Percentiles rank a stretch among this genome's conserved stretches.
Evolutionary conservation across 2,113 vertebrate genomes (phyloP).

Genomic region (Periophthalmodon schlosseri): DNA sequence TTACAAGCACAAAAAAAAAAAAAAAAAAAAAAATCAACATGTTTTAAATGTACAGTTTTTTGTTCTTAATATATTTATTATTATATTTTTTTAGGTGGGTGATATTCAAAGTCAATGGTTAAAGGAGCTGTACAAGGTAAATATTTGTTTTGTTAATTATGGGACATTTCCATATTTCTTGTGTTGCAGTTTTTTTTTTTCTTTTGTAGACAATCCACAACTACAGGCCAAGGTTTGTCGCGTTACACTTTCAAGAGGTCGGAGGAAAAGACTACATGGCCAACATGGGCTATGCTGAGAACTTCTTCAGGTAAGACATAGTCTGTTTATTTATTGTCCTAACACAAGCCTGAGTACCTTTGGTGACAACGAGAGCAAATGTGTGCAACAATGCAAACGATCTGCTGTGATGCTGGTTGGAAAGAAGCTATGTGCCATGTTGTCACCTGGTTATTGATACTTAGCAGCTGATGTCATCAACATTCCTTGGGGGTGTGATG

Average conservation of each 20-base stretch:
- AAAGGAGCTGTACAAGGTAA: slow-evolving; percentile 77
- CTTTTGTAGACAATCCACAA: slow-evolving; percentile 68
- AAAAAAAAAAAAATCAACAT: neutral
- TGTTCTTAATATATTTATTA: slow-evolving; percentile 9
- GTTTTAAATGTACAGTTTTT: neutral
- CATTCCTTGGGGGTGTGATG: no score
- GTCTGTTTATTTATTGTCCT: neutral
- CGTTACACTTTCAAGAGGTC: slow-evolving; percentile 83
- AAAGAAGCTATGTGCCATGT: neutral
- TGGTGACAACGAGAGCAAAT: neutral
- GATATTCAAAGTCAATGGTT: slow-evolving; percentile 79
- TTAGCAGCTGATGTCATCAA: no score
- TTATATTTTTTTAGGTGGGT: slow-evolving; percentile 62
- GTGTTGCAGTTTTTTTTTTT: neutral
- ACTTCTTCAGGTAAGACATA: slow-evolving; percentile 73
- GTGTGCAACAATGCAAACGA: neutral
- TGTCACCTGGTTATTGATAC: neutral
- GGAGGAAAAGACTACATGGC: slow-evolving; percentile 81
- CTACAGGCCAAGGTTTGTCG: slow-evolving; percentile 76
- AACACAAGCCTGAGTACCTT: neutral
- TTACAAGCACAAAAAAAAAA: neutral
- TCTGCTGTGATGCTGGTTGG: no score
- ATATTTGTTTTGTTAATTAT: slow-evolving; percentile 11
- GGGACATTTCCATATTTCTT: neutral
- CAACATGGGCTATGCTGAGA: slow-evolving; percentile 76